phyloP scores from a whole-genome alignment of 64 coral and sea anemone genomes.

The Montipora efflorescens region DNA sequence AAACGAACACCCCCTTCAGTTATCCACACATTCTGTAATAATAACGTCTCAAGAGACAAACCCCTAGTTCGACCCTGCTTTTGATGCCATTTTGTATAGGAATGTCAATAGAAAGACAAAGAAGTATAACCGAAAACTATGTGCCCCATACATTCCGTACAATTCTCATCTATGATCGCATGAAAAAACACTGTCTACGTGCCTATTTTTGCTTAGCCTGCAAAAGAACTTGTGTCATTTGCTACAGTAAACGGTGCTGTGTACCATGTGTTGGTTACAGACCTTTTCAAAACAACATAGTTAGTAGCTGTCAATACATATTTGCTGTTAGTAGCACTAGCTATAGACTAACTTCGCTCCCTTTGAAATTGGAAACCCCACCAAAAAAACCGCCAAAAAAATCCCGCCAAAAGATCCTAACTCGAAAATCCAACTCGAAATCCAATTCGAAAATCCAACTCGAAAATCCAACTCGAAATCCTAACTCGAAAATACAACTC shows the following conservation, averaged over 20 bases:
- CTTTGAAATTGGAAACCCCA: too few species aligned
- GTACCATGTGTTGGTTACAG: slow-evolving; percentile 31
- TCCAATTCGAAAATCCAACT: slow-evolving; percentile 53
- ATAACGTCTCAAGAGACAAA: slow-evolving; percentile 8
- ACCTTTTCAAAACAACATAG: slow-evolving; percentile 57
- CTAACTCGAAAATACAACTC: background rate
- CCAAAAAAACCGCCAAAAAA: too few species aligned
- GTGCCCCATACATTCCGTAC: slow-evolving; percentile 36
- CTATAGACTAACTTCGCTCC: too few species aligned
- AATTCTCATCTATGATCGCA: slow-evolving; percentile 19
- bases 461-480: slow-evolving; percentile 71
- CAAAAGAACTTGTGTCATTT: slow-evolving; percentile 33
- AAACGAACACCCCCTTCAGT: slow-evolving; percentile 10
- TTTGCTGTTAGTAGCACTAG: background rate
- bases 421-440: too few species aligned
- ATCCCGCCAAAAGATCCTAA: too few species aligned
- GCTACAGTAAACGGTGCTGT: slow-evolving; percentile 14
- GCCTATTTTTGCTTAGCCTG: slow-evolving; percentile 41
- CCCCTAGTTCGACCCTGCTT: background rate
- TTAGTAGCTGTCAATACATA: slow-evolving; percentile 24
- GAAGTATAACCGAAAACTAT: background rate
- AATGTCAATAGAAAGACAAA: slow-evolving; percentile 14
- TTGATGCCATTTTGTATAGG: background rate
- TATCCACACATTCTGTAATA: slow-evolving; percentile 16
- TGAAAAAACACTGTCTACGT: slow-evolving; percentile 42